A percentile compares a stretch with the other conserved stretches of the same genome.
Evolutionary conservation across 2,113 vertebrate species (phyloP).

Genomic region (Paramisgurnus dabryanus): DNA sequence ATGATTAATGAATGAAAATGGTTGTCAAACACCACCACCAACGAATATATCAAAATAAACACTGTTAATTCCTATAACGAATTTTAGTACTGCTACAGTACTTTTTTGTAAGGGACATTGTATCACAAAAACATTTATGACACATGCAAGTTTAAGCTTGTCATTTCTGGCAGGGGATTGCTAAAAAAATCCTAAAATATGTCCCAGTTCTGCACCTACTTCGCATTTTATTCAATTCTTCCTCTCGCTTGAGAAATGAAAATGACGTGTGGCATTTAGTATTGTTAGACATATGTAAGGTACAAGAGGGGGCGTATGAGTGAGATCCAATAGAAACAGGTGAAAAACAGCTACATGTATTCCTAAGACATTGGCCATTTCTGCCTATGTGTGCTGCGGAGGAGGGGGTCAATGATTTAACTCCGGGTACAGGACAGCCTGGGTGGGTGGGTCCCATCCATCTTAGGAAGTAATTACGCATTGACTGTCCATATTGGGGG

Average conservation of each 20-base stretch:
- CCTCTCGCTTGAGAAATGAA: conserved; percentile 4
- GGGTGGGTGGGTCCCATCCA: conserved; percentile 49
- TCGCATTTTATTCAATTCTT: neutral
- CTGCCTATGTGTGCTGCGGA: conserved; percentile 15
- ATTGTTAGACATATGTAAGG: conserved; percentile 25
- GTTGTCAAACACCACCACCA: too few species aligned
- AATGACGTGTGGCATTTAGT: conserved; percentile 24
- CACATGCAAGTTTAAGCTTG: conserved; percentile 2
- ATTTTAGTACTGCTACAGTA: too few species aligned
- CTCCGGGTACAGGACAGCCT: conserved; percentile 44
- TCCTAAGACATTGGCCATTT: conserved; percentile 9
- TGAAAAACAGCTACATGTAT: conserved; percentile 4
- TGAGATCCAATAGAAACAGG: neutral
- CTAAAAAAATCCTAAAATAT: conserved; percentile 17
- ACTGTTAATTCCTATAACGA: too few species aligned
- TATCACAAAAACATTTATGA: neutral
- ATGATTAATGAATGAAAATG: too few species aligned
- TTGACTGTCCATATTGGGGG: conserved; percentile 48
- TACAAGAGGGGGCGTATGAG: neutral
- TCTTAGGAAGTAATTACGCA: conserved; percentile 61
- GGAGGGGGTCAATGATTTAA: conserved; percentile 50
- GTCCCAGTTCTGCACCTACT: conserved; percentile 18
- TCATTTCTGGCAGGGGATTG: neutral
- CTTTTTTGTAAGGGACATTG: neutral
- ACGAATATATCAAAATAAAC: too few species aligned